Percentiles rank a stretch among this genome's conserved stretches.
These are phyloP conservation scores for Pyrocephalus nanus DNA, from an alignment of 2,797 vertebrate species.

Conservation along the genomic window DNA sequence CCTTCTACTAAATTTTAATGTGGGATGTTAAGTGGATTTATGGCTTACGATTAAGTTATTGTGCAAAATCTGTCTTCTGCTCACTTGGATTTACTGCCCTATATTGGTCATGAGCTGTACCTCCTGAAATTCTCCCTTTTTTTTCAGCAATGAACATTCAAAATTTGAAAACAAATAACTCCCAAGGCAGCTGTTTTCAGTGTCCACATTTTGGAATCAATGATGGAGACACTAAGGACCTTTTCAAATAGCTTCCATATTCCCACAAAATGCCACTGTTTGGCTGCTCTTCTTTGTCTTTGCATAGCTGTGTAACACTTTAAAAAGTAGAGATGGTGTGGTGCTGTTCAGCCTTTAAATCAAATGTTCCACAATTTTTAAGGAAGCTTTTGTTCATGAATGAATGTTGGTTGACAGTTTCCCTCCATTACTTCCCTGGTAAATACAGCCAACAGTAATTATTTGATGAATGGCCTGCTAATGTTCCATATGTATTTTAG, in stretches of 20 bases:
- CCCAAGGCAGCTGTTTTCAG: neutral
- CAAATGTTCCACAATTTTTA: neutral
- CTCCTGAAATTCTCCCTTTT: neutral
- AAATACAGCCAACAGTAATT: neutral
- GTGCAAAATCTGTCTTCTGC: neutral
- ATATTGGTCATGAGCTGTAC: neutral
- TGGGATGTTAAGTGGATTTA: neutral
- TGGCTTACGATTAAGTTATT: neutral
- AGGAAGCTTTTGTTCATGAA: neutral
- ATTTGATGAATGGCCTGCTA: neutral
- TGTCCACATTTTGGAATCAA: neutral
- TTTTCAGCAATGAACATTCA: neutral
- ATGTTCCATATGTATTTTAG: neutral
- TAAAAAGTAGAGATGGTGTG: neutral
- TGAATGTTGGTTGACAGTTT: neutral
- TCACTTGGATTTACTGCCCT: neutral
- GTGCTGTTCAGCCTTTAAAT: neutral
- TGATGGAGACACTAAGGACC: neutral
- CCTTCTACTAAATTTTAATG: neutral
- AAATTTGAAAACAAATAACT: neutral
- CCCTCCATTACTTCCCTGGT: neutral
- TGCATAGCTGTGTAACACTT: neutral
- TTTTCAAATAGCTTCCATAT: neutral
- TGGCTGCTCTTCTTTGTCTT: neutral
- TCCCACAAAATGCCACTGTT: neutral